Base-by-base conservation (phyloP, 2,113 vertebrate genomes). In the Elephantulus edwardii region DNA sequence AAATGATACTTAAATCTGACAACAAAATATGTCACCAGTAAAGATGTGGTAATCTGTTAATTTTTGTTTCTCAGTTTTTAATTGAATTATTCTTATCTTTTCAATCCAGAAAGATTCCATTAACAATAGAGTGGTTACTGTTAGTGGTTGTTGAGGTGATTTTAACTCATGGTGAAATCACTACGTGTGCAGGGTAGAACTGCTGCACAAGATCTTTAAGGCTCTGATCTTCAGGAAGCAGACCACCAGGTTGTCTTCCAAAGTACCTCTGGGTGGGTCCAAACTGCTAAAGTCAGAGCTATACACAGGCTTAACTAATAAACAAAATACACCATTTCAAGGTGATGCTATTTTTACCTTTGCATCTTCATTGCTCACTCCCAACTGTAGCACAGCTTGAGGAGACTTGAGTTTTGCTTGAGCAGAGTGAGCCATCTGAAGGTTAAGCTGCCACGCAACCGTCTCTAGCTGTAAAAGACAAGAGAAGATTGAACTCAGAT, bases 381-480 rank as follows among this genome's bases (percentile, higher is more conserved):
- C 98, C 44, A 99, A 97, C 86, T 99, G 99, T 70, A 99, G 96
- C 42, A 99, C 95, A 2, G 99, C 98, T 84, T 96, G 98, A 87
- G 99, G 99, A 95, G 98, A 98, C 96, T 98, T 99, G 76, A 99
- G 97, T 91, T 98, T 98, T 8, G 98, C 98, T 95, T 98, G 98
- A 56, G 96, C 97, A 50, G 99, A 98, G 82, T 98, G 98, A 71
- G 98, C 98, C 99, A 99, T 99, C 97, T 99, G 98, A 96, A 99
- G 98, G 96, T 98, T 99, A 94, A 99, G 98, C 97, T 99, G 98
- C 99, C 99, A 99, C 91, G 98, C 98, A 26, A 99, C 97, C 5
- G 97, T 98, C 93, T 99, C 99, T 64, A 99, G 98, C 99, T 99
- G 95, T 24, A 97, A 97, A 95, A 97, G 83, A 97, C 80, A 96